Base-by-base conservation (phyloP, 2,797 vertebrate genomes). In the Crocodylus rhombifer region DNA sequence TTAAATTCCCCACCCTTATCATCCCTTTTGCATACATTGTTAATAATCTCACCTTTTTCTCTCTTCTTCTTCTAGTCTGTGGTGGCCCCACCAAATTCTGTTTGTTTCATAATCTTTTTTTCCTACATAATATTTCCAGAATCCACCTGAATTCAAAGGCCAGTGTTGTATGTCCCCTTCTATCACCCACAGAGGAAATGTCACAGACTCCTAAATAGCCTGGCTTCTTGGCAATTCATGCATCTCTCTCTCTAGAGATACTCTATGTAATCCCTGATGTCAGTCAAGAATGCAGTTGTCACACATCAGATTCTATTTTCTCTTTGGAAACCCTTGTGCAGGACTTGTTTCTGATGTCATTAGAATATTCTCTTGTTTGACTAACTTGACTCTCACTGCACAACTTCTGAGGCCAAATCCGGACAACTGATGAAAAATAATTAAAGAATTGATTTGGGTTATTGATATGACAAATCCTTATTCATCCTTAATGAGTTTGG, bases 401-500 rank as follows among this genome's bases (percentile, higher is more conserved):
- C 6, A 18, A 14, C 21, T 89, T 89, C 57, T 12, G 89, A 74
- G 14, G 62, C 6, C 33, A 84, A 26, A 42, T 86, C 21, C 10
- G 58, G 62, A 91, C 5, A 73, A 51, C 4, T 86, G n/a, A 80
- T 77, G n/a, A 28, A 88, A 86, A 93, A 89, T 77, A 88, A 89
- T 60, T 18, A 26, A 89, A 93, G 82, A 5, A 64, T 76, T 82
- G 10, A 55, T 28, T 61, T 58, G 12, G 8, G 64, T 80, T 89
- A 77, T 42, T 80, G 60, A 63, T 85, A 65, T 60, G 42, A 61
- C 42, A 88, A 86, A 84, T 9, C 20, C 7, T 89, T 80, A 69
- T 85, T 82, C 25, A 56, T 5, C 2, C 7, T 82, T 92, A 87
- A 90, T 65, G 74, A 26, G 7, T 88, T 91, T 93, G 75, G 79